These are phyloP conservation scores for Sparus aurata DNA, from an alignment of 2,797 vertebrate genomes.

Conservation along the genomic window DNA sequence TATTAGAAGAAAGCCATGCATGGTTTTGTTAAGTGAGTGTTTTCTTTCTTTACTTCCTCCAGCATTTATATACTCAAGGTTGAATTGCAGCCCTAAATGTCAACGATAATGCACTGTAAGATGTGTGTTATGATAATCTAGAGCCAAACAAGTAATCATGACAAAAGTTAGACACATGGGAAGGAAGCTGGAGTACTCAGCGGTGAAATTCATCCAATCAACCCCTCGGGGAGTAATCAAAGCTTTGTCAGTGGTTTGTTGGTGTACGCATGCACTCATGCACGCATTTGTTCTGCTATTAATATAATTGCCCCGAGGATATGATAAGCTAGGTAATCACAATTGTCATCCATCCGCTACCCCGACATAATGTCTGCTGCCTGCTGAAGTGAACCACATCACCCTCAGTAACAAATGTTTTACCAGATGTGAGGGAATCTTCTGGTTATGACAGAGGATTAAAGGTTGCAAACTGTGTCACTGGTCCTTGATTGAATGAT, in stretches of 20 bases:
- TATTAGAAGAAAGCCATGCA: neutral
- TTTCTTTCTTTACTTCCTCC: neutral
- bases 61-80: conserved; percentile 7
- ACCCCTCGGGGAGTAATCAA: conserved; percentile 80
- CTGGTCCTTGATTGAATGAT: conserved; percentile 17
- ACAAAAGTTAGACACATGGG: conserved; percentile 55
- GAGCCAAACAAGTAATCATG: conserved; percentile 44
- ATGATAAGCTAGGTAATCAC: conserved; percentile 77
- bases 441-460: neutral
- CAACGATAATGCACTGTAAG: conserved; percentile 31
- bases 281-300: conserved; percentile 65
- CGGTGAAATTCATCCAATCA: conserved; percentile 78
- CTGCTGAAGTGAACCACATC: conserved; percentile 32
- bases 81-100: conserved; percentile 20
- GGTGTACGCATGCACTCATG: conserved; percentile 37
- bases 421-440: neutral
- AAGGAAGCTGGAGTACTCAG: conserved; percentile 56
- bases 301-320: conserved; percentile 80
- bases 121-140: conserved; percentile 27
- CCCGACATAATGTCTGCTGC: conserved; percentile 35
- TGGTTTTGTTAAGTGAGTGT: neutral
- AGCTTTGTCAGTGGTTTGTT: conserved; percentile 57
- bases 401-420: conserved; percentile 25
- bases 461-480: conserved; percentile 12
- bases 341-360: conserved; percentile 67